These are phyloP conservation scores for Mythimna loreyi DNA, from an alignment of 2,888 invertebrate species.

Conservation along the genomic window DNA sequence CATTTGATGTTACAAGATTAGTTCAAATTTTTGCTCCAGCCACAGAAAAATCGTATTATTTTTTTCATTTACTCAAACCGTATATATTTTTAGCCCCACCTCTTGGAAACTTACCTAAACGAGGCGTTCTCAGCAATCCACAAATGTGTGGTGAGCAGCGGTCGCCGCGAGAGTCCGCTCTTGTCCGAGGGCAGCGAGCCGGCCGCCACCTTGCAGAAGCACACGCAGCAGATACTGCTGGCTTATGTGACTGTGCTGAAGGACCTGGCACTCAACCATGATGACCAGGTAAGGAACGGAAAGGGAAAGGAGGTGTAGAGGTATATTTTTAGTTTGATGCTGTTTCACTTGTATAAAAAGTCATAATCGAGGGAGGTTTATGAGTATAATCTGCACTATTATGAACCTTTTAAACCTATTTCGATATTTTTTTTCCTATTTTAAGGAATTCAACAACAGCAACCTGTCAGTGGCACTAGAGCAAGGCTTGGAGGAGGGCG, in stretches of 20 bases:
- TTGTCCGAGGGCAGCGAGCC: constrained; percentile 83
- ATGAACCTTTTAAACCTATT: too few relatives aligned
- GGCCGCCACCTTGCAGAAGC: constrained; percentile 75
- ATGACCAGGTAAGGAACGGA: constrained; percentile 85
- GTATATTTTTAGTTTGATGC: neutral
- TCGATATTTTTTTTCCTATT: neutral
- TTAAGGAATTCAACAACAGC: constrained; percentile 85
- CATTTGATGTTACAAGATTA: too few relatives aligned
- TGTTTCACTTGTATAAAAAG: too few relatives aligned
- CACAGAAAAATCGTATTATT: neutral
- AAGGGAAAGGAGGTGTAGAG: neutral
- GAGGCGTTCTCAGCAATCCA: constrained; percentile 85
- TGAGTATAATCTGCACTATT: too few relatives aligned
- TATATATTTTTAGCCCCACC: constrained; percentile 78
- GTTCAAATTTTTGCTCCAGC: too few relatives aligned
- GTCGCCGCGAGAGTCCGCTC: constrained; percentile 83
- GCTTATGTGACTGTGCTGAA: constrained; percentile 93
- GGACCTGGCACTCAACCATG: constrained; percentile 78
- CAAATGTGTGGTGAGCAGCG: constrained; percentile 82
- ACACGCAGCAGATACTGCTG: constrained; percentile 91
- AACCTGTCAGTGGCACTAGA: constrained; percentile 86
- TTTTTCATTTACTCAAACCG: too few relatives aligned
- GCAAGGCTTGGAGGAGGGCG: constrained; percentile 79
- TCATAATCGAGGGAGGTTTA: too few relatives aligned
- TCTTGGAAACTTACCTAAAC: constrained; percentile 80